Evolutionary conservation across 1,140 invertebrate species (phyloP), one percentile per base, ranked within the genome.

Genomic region (Meloidogyne floridensis): DNA sequence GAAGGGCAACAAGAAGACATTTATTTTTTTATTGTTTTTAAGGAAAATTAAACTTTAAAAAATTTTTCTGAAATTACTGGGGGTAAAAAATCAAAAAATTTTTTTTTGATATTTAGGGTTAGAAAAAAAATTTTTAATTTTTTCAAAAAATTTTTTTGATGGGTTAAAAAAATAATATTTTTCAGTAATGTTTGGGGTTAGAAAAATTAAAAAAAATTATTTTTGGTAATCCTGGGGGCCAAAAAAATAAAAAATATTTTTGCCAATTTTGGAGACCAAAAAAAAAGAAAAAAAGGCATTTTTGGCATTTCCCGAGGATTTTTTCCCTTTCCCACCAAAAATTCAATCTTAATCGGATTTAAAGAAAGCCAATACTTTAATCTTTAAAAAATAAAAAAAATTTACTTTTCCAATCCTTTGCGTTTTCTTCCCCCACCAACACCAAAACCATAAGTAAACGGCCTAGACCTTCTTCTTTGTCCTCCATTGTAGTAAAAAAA

Each of bases 371-470:
- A 65, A 65, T n/a, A 65, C 59, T 13, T n/a, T 65, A 47, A 47
- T 4, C 47, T 65, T 65, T 32, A 75, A 42, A 20, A 53, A 32
- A 75, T 7, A 10, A 47, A 43, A 18, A 75, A 74, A 32, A 18
- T 78, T 42, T 70, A 79, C 77, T 69, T 79, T 43, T 79, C 65
- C 77, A 71, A 70, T 43, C 53, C 77, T 79, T 79, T 79, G 77
- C 53, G 69, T 69, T 79, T 79, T 20, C 32, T 69, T 42, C 77
- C 77, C 42, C 77, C 77, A 18, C 77, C 59, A 47, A 79, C 77
- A 18, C 77, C 77, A 70, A 79, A 79, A 69, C 77, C 77, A 65
- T 79, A 79, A 70, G 77, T 79, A 72, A 79, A 79, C n/a, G 77
- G 77, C 2, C 77, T 65, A 32, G 77, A 79, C 18, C 77, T 53